These are phyloP conservation scores for Drosophila lowei DNA, from an alignment of 1,140 invertebrate genomes.

Conservation along the genomic window DNA sequence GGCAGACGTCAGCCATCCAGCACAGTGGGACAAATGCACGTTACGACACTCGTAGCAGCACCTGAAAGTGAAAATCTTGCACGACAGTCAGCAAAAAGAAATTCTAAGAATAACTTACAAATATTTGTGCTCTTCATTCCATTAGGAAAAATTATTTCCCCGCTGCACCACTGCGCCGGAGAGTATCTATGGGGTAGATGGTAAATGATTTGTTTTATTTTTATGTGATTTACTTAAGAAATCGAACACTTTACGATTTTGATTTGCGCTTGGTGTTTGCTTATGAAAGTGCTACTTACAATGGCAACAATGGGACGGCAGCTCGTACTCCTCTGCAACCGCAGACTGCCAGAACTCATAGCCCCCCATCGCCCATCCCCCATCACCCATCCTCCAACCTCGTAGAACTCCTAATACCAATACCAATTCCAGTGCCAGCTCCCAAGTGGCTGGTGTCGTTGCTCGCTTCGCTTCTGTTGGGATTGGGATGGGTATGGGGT, in stretches of 20 bases:
- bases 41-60: too few species aligned
- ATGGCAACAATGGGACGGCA: conserved; percentile 24
- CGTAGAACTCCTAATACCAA: conserved; percentile 29
- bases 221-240: conserved; percentile 51
- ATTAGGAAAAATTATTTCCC: too few species aligned
- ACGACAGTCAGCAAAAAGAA: too few species aligned
- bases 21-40: too few species aligned
- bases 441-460: conserved; percentile 63
- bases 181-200: background rate
- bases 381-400: background rate
- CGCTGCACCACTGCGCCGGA: background rate
- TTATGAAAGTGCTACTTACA: conserved; percentile 58
- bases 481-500: conserved; percentile 18
- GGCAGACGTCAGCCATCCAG: too few species aligned
- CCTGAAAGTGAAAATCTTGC: too few species aligned
- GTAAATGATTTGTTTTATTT: conserved; percentile 43
- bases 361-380: background rate
- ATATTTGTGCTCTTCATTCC: too few species aligned
- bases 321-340: background rate
- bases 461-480: conserved; percentile 49
- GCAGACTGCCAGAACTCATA: background rate
- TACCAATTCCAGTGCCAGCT: conserved; percentile 36
- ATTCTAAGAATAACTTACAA: too few species aligned
- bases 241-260: conserved; percentile 49
- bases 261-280: conserved; percentile 56